Conservation (phyloP, 2,113 vertebrate genomes). For the Ptyas mucosa region DNA sequence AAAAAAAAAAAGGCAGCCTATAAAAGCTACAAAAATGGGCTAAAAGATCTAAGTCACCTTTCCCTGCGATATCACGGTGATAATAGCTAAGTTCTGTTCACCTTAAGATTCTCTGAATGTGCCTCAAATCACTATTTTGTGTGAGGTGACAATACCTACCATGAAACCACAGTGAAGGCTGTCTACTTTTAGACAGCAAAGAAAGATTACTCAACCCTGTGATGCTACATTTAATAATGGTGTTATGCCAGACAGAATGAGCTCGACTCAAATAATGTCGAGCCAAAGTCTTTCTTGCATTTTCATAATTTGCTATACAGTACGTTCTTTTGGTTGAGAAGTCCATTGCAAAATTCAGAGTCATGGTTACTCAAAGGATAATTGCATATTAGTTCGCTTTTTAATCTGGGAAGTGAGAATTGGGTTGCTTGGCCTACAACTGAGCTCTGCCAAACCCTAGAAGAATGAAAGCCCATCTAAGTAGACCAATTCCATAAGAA, state of each 20-base stretch:
- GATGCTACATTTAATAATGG: background rate
- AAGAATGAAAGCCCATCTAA: background rate
- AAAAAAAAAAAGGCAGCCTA: background rate
- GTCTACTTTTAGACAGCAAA: background rate
- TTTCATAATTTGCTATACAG: background rate
- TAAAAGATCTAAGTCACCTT: background rate
- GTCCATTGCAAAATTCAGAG: background rate
- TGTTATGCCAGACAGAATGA: background rate
- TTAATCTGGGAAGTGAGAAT: background rate
- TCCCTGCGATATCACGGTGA: background rate
- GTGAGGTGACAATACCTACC: background rate
- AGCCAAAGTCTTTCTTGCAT: background rate
- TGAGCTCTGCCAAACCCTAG: background rate
- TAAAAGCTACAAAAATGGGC: background rate
- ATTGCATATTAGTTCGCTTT: background rate
- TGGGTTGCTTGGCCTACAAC: background rate
- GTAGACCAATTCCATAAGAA: background rate
- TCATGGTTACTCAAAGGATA: background rate
- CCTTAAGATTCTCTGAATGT: background rate
- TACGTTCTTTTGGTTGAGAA: background rate
- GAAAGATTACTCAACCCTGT: background rate
- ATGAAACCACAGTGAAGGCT: background rate
- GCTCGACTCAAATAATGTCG: background rate
- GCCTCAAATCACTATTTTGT: background rate
- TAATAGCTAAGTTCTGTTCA: background rate